Evolutionary conservation across 2,888 invertebrate genomes (phyloP), one percentile per base, ranked within the genome.

Genomic region (Seladonia tumulorum): DNA sequence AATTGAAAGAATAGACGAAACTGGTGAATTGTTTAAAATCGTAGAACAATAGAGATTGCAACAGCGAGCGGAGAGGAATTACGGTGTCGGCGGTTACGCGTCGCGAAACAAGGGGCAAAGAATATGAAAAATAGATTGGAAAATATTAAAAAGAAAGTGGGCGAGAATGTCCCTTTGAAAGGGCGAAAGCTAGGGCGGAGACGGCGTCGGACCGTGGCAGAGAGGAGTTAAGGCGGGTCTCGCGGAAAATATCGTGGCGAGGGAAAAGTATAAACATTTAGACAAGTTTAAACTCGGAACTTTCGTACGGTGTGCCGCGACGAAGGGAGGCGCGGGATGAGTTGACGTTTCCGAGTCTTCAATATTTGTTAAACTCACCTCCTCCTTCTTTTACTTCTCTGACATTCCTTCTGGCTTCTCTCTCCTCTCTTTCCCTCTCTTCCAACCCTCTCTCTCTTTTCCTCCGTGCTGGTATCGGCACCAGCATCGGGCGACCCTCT

Each of bases 241-340:
- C 87, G 85, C 84, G 86, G 90, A 92, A 60, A 91, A 92, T 91
- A 89, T 90, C 90, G 85, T 89, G 75, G 90, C 87, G 87, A 89
- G 84, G 87, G 83, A 90, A 90, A 92, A 89, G 90, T 92, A 91
- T 89, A 92, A 92, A 92, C 92, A 92, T 93, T 93, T 92, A 92
- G 92, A 93, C 92, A 92, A 94, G 93, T 93, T 93, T 92, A 92
- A 92, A 92, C 90, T 92, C 79, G 39, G 90, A 93, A 94, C 90
- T 93, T 94, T 92, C 88, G 86, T 89, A 84, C 81, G 81, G 63
- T 72, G 57, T 57, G 80, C 82, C 83, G 82, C 83, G 83, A 85
- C 82, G 88, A 81, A 81, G 83, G 80, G 76, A 79, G 79, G 84
- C 74, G 76, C 60, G 79, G 80, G 83, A 83, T 77, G 83, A 76